phyloP scores from a whole-genome alignment of 2,888 invertebrate genomes.

The Sylvicola cinctus region DNA sequence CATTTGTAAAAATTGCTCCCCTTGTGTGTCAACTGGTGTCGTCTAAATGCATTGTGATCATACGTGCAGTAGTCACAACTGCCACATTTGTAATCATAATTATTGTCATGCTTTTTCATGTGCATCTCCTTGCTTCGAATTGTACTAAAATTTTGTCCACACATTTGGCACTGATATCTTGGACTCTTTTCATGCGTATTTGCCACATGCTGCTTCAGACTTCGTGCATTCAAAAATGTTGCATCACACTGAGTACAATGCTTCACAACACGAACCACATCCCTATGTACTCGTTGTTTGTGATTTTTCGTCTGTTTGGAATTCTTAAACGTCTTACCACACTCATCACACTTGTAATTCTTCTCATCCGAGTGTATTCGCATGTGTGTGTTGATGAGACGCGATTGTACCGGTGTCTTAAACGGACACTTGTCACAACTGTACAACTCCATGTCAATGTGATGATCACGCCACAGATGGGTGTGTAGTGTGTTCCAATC shows the following conservation, averaged over 20 bases:
- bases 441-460: constrained; percentile 58
- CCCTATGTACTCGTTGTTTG: constrained; percentile 34
- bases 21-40: constrained; percentile 58
- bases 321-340: constrained; percentile 62
- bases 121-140: not conserved
- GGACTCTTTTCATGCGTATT: not conserved
- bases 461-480: constrained; percentile 60
- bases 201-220: not conserved
- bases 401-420: constrained; percentile 46
- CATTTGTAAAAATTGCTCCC: constrained; percentile 59
- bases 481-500: constrained; percentile 49
- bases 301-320: constrained; percentile 61
- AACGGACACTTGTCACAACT: constrained; percentile 55
- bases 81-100: too few relatives aligned
- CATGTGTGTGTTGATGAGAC: constrained; percentile 50
- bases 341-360: constrained; percentile 36
- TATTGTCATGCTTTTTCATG: too few relatives aligned
- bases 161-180: constrained; percentile 4
- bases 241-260: constrained; percentile 8
- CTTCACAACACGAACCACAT: constrained; percentile 10
- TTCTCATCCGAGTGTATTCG: constrained; percentile 49
- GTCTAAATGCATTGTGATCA: constrained; percentile 46
- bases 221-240: constrained; percentile 8
- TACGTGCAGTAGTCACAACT: too few relatives aligned
- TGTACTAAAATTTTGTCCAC: constrained; percentile 3